Base-by-base conservation (phyloP, 2,888 invertebrate genomes). In the Schrankia costaestrigalis region DNA sequence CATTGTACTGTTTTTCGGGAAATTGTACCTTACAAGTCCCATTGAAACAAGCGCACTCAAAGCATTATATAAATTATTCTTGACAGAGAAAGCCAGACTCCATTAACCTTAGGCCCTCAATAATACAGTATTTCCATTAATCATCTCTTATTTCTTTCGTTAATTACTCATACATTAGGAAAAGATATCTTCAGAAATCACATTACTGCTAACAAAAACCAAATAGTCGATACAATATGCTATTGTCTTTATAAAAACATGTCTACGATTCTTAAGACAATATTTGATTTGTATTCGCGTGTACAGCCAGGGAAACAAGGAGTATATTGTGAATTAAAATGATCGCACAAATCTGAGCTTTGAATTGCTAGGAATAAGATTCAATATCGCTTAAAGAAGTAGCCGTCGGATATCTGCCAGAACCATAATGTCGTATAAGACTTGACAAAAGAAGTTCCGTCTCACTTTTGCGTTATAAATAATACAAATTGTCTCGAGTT, bases 361-460 rank as follows among this genome's bases (percentile, higher is more conserved):
- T 41, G 6, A n/a, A 0, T 1, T 0, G 6, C 3, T 6, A 5
- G 17, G 3, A 10, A 29, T 3, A 56, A 24, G 37, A 14, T 19
- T 9, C 8, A 35, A 23, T 35, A 13, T 32, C 22, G 26, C 23
- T n/a, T 26, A 26, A 24, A 22, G 32, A 9, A 9, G 17, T 27
- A 25, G n/a, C n/a, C 7, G 17, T 11, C 3, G 35, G 28, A 33
- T 23, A 44, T 14, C 29, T 11, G 10, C 14, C 8, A 19, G 19
- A 14, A 22, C 14, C 19, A 12, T 23, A 17, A 13, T 11, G 11
- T 5, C 9, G 13, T 23, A 23, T 9, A 25, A 25, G 12, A 26
- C 19, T 21, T 26, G 35, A 55, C 56, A 58, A 58, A 55, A 46
- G 42, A 38, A 30, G 26, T 40, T 34, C 23, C 25, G 31, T 39